Percentiles rank a stretch among this genome's conserved stretches.
These are phyloP conservation scores for Ganaspis brasiliensis DNA, from an alignment of 2,888 invertebrate species.

Conservation along the genomic window DNA sequence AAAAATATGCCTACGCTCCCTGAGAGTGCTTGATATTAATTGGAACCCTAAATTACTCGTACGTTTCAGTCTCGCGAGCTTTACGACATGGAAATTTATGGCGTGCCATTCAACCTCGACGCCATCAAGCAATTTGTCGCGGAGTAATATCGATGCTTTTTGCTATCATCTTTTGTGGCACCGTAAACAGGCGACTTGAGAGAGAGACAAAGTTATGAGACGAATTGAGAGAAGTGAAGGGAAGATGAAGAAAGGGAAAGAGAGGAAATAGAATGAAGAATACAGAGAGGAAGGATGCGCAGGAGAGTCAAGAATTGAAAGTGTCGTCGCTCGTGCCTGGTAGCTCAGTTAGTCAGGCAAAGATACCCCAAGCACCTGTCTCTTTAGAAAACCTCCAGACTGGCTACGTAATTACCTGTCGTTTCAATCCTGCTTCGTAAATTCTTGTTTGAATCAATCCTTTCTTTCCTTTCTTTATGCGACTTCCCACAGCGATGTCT, in stretches of 20 bases:
- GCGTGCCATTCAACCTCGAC: constrained; percentile 50
- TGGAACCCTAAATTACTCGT: constrained; percentile 59
- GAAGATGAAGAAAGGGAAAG: constrained; percentile 14
- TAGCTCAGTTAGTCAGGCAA: constrained; percentile 32
- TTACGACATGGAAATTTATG: constrained; percentile 62
- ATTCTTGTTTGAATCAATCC: constrained; percentile 53
- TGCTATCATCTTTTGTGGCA: constrained; percentile 41
- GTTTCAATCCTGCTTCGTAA: constrained; percentile 54
- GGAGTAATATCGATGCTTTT: constrained; percentile 52
- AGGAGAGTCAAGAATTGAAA: constrained; percentile 46
- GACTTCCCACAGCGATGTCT: constrained; percentile 43
- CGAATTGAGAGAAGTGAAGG: neutral
- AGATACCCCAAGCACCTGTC: constrained; percentile 52
- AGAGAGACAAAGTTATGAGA: constrained; percentile 25
- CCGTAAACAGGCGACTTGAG: constrained; percentile 30
- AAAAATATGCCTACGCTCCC: constrained; percentile 50
- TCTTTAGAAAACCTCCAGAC: constrained; percentile 43
- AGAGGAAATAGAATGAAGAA: constrained; percentile 23
- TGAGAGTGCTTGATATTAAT: constrained; percentile 66
- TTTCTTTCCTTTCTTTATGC: neutral
- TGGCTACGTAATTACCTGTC: constrained; percentile 60
- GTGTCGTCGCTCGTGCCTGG: constrained; percentile 46
- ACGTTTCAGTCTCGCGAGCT: constrained; percentile 44
- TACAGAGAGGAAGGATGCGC: constrained; percentile 7
- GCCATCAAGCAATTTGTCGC: constrained; percentile 61